Evolutionary conservation across 2,113 vertebrate genomes (phyloP).

Genomic region (Sakesphorus luctuosus): DNA sequence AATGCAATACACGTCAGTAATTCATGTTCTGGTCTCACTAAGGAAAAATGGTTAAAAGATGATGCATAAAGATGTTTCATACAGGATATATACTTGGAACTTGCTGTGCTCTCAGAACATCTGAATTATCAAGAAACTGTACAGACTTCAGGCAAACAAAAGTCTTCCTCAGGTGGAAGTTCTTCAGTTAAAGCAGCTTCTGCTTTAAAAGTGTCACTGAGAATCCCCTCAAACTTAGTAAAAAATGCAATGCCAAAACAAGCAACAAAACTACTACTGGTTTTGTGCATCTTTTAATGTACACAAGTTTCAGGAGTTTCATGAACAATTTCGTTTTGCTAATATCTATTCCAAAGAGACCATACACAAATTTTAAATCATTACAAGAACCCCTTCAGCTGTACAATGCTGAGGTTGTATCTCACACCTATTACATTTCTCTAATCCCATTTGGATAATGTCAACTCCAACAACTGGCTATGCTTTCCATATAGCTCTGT

Average conservation of each 20-base stretch:
- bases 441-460: background rate
- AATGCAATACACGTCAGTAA: constrained; percentile 42
- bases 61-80: background rate
- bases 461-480: background rate
- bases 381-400: background rate
- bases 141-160: background rate
- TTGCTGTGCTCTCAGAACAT: background rate
- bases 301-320: background rate
- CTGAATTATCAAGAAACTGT: background rate
- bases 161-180: background rate
- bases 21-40: background rate
- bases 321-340: background rate
- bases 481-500: background rate
- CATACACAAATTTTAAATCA: background rate
- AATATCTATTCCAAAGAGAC: background rate
- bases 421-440: background rate
- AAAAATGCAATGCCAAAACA: background rate
- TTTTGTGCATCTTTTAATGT: background rate
- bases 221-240: background rate
- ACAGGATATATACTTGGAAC: background rate
- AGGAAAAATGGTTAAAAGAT: constrained; percentile 21
- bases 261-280: background rate
- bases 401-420: background rate
- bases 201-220: background rate
- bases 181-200: background rate